A percentile compares a stretch with the other conserved stretches of the same genome.
Evolutionary conservation across 1,140 invertebrate species (phyloP).

Genomic region (Drosophila trapezifrons): DNA sequence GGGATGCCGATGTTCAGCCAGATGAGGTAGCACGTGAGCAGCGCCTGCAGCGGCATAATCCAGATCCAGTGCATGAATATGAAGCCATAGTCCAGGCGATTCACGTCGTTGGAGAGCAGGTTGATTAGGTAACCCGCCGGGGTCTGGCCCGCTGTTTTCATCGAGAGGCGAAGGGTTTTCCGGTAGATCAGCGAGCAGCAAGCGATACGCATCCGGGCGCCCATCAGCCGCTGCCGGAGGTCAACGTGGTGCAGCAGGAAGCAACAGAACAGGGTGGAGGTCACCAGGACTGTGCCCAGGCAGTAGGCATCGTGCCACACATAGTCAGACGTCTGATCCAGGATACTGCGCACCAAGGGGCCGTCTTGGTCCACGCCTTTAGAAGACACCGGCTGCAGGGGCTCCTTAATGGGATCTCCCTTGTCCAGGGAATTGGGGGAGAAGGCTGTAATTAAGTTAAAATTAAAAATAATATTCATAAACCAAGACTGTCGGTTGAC

Average conservation of each 20-base stretch:
- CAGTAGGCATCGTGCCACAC: slow-evolving; percentile 71
- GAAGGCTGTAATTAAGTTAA: slow-evolving; percentile 3
- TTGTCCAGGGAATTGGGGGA: slow-evolving; percentile 48
- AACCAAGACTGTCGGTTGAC: background rate
- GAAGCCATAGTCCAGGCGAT: slow-evolving; percentile 87
- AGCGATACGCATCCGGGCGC: slow-evolving; percentile 85
- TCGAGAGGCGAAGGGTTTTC: slow-evolving; percentile 87
- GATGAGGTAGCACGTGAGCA: slow-evolving; percentile 87
- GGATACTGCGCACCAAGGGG: background rate
- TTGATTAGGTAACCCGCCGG: slow-evolving; percentile 93
- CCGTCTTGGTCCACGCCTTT: slow-evolving; percentile 2
- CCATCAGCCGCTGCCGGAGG: slow-evolving; percentile 77
- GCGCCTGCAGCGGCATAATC: slow-evolving; percentile 89
- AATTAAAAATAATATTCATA: too few species aligned
- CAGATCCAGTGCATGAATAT: slow-evolving; percentile 88
- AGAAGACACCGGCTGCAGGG: background rate
- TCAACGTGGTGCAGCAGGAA: slow-evolving; percentile 83
- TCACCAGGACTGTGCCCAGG: slow-evolving; percentile 67
- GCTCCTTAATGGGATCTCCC: slow-evolving; percentile 38
- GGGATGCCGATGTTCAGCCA: slow-evolving; percentile 89
- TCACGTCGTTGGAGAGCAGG: slow-evolving; percentile 92
- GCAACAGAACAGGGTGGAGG: slow-evolving; percentile 69
- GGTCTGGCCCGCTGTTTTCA: slow-evolving; percentile 88
- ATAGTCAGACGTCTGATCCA: slow-evolving; percentile 18
- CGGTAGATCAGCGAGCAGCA: slow-evolving; percentile 87